Evolutionary conservation across 2,888 invertebrate species (phyloP).

Genomic region (Eristalis tenax): DNA sequence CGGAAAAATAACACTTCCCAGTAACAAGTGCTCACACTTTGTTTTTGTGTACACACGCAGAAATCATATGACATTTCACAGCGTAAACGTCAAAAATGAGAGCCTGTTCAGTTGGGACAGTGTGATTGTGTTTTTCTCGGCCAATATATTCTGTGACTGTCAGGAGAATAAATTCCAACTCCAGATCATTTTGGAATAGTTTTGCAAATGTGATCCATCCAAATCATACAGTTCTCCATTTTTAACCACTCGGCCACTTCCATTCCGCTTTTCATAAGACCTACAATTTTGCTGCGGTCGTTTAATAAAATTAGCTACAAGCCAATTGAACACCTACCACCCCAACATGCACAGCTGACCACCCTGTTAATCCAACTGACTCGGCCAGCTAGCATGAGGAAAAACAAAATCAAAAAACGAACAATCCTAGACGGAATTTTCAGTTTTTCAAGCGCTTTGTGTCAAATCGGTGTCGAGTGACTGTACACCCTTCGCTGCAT

Average conservation of each 20-base stretch:
- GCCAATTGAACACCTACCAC: neutral
- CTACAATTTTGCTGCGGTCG: too few species aligned
- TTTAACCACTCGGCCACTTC: too few species aligned
- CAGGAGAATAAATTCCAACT: neutral
- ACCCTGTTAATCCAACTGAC: neutral
- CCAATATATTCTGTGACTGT: neutral
- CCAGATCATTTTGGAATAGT: too few species aligned
- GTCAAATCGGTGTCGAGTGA: conserved; percentile 26
- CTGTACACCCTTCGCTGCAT: neutral
- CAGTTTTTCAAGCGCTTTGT: conserved; percentile 1
- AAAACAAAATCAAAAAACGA: neutral
- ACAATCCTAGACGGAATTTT: neutral
- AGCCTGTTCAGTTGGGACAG: neutral
- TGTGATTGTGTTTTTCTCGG: neutral
- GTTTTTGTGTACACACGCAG: neutral
- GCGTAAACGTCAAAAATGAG: neutral
- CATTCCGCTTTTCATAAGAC: too few species aligned
- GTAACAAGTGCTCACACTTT: neutral
- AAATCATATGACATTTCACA: neutral
- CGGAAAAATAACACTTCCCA: neutral
- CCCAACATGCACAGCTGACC: neutral
- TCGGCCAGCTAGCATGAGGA: neutral
- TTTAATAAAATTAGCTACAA: neutral
- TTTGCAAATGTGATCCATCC: too few species aligned
- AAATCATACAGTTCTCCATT: too few species aligned